Base-by-base conservation (phyloP, 1,140 invertebrate species). In the Sycobia sp. region DNA sequence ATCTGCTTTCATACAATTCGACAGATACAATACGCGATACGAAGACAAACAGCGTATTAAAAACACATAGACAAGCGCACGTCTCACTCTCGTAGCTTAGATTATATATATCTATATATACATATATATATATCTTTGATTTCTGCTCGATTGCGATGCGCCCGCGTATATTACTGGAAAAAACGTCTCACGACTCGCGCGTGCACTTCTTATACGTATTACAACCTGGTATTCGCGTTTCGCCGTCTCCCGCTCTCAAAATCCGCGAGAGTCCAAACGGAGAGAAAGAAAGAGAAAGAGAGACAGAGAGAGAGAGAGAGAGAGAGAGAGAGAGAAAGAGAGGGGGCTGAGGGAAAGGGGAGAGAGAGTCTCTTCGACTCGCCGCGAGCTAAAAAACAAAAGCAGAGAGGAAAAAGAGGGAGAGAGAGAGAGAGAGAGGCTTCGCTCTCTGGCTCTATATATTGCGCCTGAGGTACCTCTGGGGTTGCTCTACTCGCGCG, bases 131-230 rank as follows among this genome's bases (percentile, higher is more conserved):
- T 54, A 34, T 44, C 25, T 54, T 46, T 32, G 34, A 43, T 53
- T 53, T 61, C 59, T 54, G n/a, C n/a, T n/a, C n/a, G n/a, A n/a
- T n/a, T n/a, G n/a, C n/a, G 32, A 20, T 14, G 2, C 10, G 38
- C 50, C 32, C 57, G 36, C n/a, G n/a, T n/a, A n/a, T n/a, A n/a
- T n/a, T n/a, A n/a, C n/a, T n/a, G 25, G 60, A 59, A 65, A 65
- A 60, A 46, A 46, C 36, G 59, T 62, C 58, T 58, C 55, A 68
- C 44, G 55, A 68, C 34, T 57, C 49, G 29, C 34, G 34, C 39
- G 39, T 55, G n/a, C n/a, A n/a, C n/a, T n/a, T 57, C 53, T 55
- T 62, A n/a, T n/a, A n/a, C n/a, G n/a, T n/a, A n/a, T n/a, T n/a
- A n/a, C n/a, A n/a, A 58, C 57, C 41, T 56, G 23, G 57, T 36